A percentile compares a stretch with the other conserved stretches of the same genome.
Conservation (phyloP, 2,888 invertebrate species). For the Polyommatus iphigenia region DNA sequence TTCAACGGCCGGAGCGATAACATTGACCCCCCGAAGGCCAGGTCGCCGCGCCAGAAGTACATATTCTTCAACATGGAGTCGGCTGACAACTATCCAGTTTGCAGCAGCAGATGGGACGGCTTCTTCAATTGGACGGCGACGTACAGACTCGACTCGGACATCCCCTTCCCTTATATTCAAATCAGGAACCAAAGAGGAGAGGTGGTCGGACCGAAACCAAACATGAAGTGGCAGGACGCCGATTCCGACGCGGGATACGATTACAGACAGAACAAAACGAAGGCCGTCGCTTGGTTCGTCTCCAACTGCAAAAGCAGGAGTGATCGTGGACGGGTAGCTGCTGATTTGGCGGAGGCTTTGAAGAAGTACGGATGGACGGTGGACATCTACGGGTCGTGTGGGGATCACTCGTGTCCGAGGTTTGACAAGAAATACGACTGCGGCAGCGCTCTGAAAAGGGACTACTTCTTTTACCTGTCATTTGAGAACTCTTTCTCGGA, state of each 20-base stretch:
- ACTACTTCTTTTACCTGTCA: constrained; percentile 86
- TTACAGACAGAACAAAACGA: constrained; percentile 54
- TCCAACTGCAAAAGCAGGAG: constrained; percentile 61
- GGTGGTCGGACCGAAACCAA: constrained; percentile 57
- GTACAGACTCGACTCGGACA: constrained; percentile 67
- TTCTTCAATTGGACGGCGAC: constrained; percentile 73
- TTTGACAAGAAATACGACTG: constrained; percentile 48
- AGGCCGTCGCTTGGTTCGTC: constrained; percentile 70
- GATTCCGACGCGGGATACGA: constrained; percentile 47
- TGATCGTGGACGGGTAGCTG: constrained; percentile 51
- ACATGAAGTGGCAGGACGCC: constrained; percentile 51
- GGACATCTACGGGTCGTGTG: constrained; percentile 80
- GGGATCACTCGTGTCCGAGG: constrained; percentile 55
- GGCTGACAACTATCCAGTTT: constrained; percentile 61
- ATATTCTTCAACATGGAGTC: constrained; percentile 70
- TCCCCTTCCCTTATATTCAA: constrained; percentile 59
- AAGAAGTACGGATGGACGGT: constrained; percentile 52
- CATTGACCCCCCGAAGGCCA: constrained; percentile 48
- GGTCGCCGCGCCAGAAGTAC: constrained; percentile 62
- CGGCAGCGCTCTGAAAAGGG: constrained; percentile 62
- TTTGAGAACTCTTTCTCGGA: constrained; percentile 87
- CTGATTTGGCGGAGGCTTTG: constrained; percentile 50
- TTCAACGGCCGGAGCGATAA: constrained; percentile 59
- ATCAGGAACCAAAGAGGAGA: constrained; percentile 53
- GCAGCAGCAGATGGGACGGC: constrained; percentile 52